Evolutionary conservation across 2,797 vertebrate species (phyloP).

Genomic region (Botia almorhae): DNA sequence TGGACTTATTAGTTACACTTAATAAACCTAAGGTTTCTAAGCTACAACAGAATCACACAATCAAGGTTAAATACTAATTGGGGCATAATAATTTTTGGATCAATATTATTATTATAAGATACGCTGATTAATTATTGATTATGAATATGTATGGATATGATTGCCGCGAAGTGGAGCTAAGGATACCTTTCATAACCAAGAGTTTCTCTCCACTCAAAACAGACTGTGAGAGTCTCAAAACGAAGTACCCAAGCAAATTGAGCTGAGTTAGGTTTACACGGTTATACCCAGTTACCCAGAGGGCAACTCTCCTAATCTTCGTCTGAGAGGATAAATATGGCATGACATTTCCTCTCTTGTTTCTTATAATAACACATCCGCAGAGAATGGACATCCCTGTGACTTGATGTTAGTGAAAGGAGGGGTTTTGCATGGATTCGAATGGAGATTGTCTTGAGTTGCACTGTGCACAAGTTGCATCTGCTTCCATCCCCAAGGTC

Average conservation of each 20-base stretch:
- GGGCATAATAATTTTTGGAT: no score
- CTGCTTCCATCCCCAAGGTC: constrained; percentile 44
- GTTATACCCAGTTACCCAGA: constrained; percentile 41
- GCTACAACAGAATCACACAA: no score
- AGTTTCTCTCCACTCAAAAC: background rate
- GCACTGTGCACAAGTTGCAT: constrained; percentile 28
- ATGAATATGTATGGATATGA: no score
- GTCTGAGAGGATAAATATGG: constrained; percentile 47
- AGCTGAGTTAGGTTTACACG: constrained; percentile 34
- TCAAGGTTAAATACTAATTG: no score
- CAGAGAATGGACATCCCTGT: constrained; percentile 1
- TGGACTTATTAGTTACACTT: no score
- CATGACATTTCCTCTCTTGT: constrained; percentile 2
- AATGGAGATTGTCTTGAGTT: constrained; percentile 5
- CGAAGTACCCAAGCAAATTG: constrained; percentile 18
- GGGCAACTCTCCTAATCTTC: constrained; percentile 39
- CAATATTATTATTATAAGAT: no score
- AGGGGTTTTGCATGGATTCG: constrained; percentile 16
- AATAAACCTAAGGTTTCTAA: no score
- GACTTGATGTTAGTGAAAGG: constrained; percentile 14
- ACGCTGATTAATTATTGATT: no score
- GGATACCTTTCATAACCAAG: background rate
- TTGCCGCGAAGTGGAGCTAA: no score
- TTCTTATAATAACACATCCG: constrained; percentile 19
- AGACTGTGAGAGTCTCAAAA: constrained; percentile 12